These are phyloP conservation scores for Drosophila meridiana DNA, from an alignment of 2,888 invertebrate species.

Conservation along the genomic window DNA sequence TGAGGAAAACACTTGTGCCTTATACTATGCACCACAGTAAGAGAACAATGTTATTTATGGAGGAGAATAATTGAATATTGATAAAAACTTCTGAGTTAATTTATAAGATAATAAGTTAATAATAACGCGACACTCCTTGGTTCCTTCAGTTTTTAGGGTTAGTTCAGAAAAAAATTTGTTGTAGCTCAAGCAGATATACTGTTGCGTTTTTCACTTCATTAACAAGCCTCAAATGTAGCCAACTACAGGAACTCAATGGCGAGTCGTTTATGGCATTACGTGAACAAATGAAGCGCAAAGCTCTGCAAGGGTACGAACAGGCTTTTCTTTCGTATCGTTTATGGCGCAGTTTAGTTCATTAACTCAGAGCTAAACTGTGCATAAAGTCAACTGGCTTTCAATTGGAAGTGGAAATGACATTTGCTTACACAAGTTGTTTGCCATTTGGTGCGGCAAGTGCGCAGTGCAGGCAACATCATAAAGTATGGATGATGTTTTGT, in stretches of 20 bases:
- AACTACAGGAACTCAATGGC: neutral
- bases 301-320: constrained; percentile 13
- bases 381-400: constrained; percentile 35
- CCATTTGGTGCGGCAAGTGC: constrained; percentile 22
- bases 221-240: neutral
- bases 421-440: constrained; percentile 24
- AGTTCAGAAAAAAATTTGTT: too few relatives aligned
- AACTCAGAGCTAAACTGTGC: constrained; percentile 9
- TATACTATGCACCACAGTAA: too few relatives aligned
- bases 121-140: too few relatives aligned
- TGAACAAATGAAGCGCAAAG: neutral
- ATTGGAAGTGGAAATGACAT: constrained; percentile 22
- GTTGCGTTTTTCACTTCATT: neutral
- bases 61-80: too few relatives aligned
- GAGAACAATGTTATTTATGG: too few relatives aligned
- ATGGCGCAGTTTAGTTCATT: constrained; percentile 3
- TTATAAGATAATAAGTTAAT: too few relatives aligned
- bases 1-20: too few relatives aligned
- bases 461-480: constrained; percentile 15
- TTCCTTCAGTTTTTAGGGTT: too few relatives aligned
- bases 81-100: too few relatives aligned
- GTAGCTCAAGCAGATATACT: too few relatives aligned
- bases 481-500: constrained; percentile 3
- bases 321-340: constrained; percentile 3
- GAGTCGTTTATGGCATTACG: constrained; percentile 10